Evolutionary conservation across 2,888 invertebrate genomes (phyloP), one percentile per base, ranked within the genome.

Genomic region (Leptinotarsa rubiginosa): DNA sequence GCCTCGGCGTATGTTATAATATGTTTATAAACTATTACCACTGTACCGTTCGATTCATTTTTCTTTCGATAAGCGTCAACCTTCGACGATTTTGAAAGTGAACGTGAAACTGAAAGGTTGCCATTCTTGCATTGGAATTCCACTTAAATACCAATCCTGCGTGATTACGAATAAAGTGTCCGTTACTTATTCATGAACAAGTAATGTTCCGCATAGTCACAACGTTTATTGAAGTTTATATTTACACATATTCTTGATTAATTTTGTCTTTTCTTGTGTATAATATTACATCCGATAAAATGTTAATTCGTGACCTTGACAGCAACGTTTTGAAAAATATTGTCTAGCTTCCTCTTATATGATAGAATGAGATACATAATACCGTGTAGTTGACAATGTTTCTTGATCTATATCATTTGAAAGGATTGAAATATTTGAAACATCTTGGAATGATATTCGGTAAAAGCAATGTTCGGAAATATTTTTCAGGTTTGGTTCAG

Each of bases 11-110:
- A n/a, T 31, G 62, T n/a, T 62, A 31, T 62, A 31, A 65, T 56
- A 52, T 52, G n/a, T 25, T 54, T 22, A 47, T 54, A 25, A 47
- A 59, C 54, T 67, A 59, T 31, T 22, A 20, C 41, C 47, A 52
- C 22, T 54, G 59, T 74, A 74, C 65, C 74, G 74, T 68, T 74
- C 50, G 66, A 74, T 47, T 70, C n/a, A 62, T 74, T 70, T 66
- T 50, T 31, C 47, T 74, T 59, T 56, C 66, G 54, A 49, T 69
- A 69, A 54, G 41, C 31, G 70, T 68, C 69, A 77, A 56, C 78
- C 78, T 78, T 78, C 75, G 75, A 73, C 65, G 73, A 78, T 72
- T 78, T 74, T 67, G 78, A 78, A 78, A 78, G 78, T 77, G 78
- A 78, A 77, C 74, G 78, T 75, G 50, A 47, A 66, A n/a, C 69